phyloP scores from a whole-genome alignment of 2,888 invertebrate species.

The Epirrhoe alternata region DNA sequence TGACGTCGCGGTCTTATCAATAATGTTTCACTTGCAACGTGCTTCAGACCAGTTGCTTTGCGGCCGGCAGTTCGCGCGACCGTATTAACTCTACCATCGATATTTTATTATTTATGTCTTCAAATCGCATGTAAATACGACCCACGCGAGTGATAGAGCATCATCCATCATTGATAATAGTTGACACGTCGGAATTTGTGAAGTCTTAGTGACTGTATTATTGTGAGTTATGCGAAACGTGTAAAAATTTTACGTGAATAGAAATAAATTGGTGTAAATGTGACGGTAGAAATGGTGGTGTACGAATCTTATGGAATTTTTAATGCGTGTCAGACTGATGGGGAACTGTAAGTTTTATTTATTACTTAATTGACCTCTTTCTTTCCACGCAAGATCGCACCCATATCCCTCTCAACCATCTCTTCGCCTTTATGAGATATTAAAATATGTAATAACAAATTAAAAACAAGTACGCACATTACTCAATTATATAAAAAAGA shows the following conservation, averaged over 20 bases:
- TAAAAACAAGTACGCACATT: not conserved
- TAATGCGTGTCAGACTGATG: constrained; percentile 73
- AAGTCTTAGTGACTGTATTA: constrained; percentile 31
- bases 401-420: no score
- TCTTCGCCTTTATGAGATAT: no score
- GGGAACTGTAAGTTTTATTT: constrained; percentile 73
- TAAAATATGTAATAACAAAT: no score
- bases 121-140: constrained; percentile 36
- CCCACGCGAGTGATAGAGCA: constrained; percentile 37
- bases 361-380: no score
- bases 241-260: constrained; percentile 46
- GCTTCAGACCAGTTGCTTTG: constrained; percentile 67
- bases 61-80: constrained; percentile 62
- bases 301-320: constrained; percentile 61
- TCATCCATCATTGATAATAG: constrained; percentile 41
- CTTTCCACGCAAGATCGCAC: no score
- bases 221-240: constrained; percentile 50
- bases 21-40: constrained; percentile 68
- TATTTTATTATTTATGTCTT: constrained; percentile 46
- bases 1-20: constrained; percentile 78
- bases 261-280: constrained; percentile 52
- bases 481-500: not conserved
- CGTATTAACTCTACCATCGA: constrained; percentile 53
- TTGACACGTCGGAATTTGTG: constrained; percentile 40
- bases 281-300: constrained; percentile 71